phyloP scores from a whole-genome alignment of 2,113 vertebrate species.

The Brachionichthys hirsutus region DNA sequence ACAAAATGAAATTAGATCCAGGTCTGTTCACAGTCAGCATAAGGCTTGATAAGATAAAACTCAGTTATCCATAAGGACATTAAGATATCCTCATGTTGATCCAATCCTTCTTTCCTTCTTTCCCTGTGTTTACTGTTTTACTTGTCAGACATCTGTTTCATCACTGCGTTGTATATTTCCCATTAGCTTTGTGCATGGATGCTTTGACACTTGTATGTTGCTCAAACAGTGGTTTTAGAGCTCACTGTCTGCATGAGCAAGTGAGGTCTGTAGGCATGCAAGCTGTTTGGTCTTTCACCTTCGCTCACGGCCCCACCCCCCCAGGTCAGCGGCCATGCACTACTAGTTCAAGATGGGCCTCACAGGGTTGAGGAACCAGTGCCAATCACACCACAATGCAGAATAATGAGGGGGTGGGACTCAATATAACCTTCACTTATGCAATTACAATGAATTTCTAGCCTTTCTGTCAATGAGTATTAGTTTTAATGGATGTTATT shows the following conservation, averaged over 20 bases:
- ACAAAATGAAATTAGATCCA: slow-evolving; percentile 58
- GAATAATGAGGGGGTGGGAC: slow-evolving; percentile 3
- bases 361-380: slow-evolving; percentile 46
- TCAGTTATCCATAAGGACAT: slow-evolving; percentile 52
- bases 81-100: slow-evolving; percentile 42
- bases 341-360: slow-evolving; percentile 62
- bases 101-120: slow-evolving; percentile 26
- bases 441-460: background rate
- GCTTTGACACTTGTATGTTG: slow-evolving; percentile 22
- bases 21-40: slow-evolving; percentile 59
- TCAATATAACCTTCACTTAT: background rate
- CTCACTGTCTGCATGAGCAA: slow-evolving; percentile 54
- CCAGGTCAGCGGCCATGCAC: slow-evolving; percentile 67
- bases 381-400: slow-evolving; percentile 65
- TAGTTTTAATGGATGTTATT: background rate
- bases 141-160: background rate
- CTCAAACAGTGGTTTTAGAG: slow-evolving; percentile 62
- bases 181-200: slow-evolving; percentile 33
- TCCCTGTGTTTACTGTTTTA: slow-evolving; percentile 27
- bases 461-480: background rate
- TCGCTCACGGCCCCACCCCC: slow-evolving; percentile 54
- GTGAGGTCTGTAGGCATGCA: slow-evolving; percentile 75
- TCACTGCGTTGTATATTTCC: slow-evolving; percentile 7
- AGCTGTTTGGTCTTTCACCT: slow-evolving; percentile 72
- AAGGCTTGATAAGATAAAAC: slow-evolving; percentile 60